phyloP scores from a whole-genome alignment of 1,140 invertebrate genomes.

The Agrypnia vestita region DNA sequence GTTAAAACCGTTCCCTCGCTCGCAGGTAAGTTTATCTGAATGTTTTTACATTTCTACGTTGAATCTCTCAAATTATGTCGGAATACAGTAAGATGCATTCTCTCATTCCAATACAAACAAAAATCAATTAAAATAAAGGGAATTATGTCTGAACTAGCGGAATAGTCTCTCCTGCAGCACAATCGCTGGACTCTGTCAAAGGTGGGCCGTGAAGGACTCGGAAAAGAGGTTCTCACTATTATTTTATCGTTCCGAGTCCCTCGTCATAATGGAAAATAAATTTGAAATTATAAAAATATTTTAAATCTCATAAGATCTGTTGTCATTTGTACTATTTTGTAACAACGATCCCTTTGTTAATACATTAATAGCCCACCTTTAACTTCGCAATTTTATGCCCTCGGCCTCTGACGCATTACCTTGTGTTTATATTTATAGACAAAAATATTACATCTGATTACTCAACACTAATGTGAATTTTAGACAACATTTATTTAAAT shows the following conservation, averaged over 20 bases:
- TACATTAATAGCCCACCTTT: not conserved
- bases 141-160: constrained; percentile 36
- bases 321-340: no score
- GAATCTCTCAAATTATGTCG: constrained; percentile 34
- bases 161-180: constrained; percentile 14
- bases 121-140: constrained; percentile 35
- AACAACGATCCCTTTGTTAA: no score
- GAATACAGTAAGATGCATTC: constrained; percentile 21
- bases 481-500: constrained; percentile 62
- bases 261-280: no score
- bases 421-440: constrained; percentile 35
- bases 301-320: no score
- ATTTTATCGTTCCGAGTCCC: no score
- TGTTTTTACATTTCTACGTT: constrained; percentile 36
- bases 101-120: constrained; percentile 47
- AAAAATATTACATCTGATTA: constrained; percentile 53
- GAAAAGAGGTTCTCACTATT: no score
- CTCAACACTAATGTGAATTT: constrained; percentile 52
- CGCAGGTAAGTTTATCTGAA: constrained; percentile 46
- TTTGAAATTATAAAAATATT: no score
- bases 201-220: not conserved
- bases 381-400: not conserved
- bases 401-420: constrained; percentile 10
- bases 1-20: constrained; percentile 44
- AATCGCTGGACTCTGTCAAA: not conserved